Evolutionary conservation across 2,797 vertebrate species (phyloP), one percentile per base, ranked within the genome.

Genomic region (Heterohyrax brucei): DNA sequence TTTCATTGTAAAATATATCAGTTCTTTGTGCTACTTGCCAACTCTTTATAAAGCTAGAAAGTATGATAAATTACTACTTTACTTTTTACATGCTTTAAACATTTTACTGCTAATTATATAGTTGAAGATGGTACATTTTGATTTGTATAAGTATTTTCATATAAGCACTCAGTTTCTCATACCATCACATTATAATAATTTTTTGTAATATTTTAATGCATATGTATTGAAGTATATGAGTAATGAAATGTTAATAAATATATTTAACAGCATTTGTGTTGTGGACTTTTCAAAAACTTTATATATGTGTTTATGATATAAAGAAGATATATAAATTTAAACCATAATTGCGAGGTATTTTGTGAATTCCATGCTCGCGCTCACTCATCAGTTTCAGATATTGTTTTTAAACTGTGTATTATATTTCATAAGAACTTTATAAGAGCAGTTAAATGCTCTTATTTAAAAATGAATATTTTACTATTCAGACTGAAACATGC

Each of bases 401-500:
- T 66, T 91, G 26, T 62, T 86, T 91, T 73, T 95, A 33, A 72
- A 30, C 19, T 80, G 3, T 92, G 79, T 83, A 28, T 61, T 62
- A 66, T 70, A 62, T 94, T 48, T 91, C 39, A 85, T 64, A 46
- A 61, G 33, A 87, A 90, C 61, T 88, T 92, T 18, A 53, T 92
- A 93, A 76, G 30, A 80, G 33, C 22, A 64, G 10, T 88, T 30
- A 91, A 87, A 10, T 83, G 5, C 53, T 87, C 93, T 91, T 84
- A 7, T 92, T 96, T 91, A 82, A 92, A 84, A 91, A 66, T 14
- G 10, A 76, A 19, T 87, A 18, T 96, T 91, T 93, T 75, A 72
- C 12, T 92, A 64, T 28, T 93, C 59, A 50, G 90, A 28, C 70
- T 87, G 13, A 86, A 93, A 83, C 84, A 79, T 89, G 68, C 33